These are phyloP conservation scores for Dysidea cf. avara DNA, from an alignment of 37 sponge, comb jelly and placozoan genomes.

Conservation along the genomic window DNA sequence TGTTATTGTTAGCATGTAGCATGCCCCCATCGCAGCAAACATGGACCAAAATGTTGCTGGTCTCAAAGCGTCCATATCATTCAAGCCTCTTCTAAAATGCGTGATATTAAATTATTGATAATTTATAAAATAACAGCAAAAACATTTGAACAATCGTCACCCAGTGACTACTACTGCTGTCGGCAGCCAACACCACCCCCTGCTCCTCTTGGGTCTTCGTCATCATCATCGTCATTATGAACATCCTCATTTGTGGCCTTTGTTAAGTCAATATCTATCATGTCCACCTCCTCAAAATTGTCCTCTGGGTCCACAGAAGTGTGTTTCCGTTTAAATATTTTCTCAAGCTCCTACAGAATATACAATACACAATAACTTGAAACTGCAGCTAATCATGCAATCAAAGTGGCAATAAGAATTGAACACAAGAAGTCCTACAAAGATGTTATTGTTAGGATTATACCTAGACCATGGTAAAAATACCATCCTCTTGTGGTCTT, in stretches of 20 bases:
- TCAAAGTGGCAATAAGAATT: background rate
- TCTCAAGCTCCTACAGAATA: constrained; percentile 35
- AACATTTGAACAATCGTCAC: background rate
- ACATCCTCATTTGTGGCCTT: constrained; percentile 10
- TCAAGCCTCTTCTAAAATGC: too few species aligned
- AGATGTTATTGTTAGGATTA: background rate
- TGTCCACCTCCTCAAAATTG: constrained; percentile 61
- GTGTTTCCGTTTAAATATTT: constrained; percentile 22
- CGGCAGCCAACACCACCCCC: constrained; percentile 17
- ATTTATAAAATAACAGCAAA: background rate
- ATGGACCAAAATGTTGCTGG: too few species aligned
- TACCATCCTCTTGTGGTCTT: too few species aligned
- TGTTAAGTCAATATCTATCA: constrained; percentile 41
- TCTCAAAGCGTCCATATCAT: too few species aligned
- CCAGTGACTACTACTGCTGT: constrained; percentile 12
- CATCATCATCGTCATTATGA: constrained; percentile 41
- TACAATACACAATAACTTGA: background rate
- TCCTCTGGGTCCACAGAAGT: constrained; percentile 14
- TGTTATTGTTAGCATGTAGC: too few species aligned
- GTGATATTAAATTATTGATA: background rate
- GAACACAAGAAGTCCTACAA: background rate
- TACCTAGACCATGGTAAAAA: too few species aligned
- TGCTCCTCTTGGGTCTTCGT: constrained; percentile 11
- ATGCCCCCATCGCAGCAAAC: too few species aligned
- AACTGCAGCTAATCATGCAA: background rate